Conservation (phyloP, 2,797 vertebrate genomes). For the Cheracebus regulus region DNA sequence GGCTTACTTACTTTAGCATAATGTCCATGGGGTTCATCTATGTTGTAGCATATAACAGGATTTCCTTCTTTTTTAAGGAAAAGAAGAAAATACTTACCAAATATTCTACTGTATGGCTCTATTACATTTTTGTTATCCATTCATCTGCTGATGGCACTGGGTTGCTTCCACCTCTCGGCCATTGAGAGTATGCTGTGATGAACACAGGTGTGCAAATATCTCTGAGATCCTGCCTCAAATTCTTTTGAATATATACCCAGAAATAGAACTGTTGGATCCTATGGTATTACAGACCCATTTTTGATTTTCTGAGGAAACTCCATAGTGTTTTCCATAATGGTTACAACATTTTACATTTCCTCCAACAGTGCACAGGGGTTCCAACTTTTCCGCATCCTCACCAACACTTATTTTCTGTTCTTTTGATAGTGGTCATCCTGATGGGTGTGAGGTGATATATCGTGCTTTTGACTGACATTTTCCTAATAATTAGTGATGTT, state of each 20-base stretch:
- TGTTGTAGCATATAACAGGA: background rate
- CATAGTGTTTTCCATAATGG: background rate
- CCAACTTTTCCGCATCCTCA: background rate
- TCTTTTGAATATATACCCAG: background rate
- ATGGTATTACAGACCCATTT: background rate
- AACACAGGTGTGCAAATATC: background rate
- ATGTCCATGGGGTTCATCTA: background rate
- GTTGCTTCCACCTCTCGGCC: background rate
- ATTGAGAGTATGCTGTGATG: background rate
- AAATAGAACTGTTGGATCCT: background rate
- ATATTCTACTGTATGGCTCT: background rate
- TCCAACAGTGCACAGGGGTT: background rate
- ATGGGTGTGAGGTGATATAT: background rate
- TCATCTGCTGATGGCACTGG: background rate
- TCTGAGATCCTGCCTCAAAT: background rate
- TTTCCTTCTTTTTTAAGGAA: background rate
- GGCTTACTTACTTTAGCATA: background rate
- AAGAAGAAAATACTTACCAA: background rate
- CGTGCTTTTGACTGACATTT: background rate
- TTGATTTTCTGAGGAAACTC: background rate
- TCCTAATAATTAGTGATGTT: background rate
- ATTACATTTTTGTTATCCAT: background rate
- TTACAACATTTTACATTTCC: background rate
- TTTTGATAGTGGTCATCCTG: background rate
- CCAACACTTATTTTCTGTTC: background rate